These are phyloP conservation scores for Monodelphis domestica DNA, from an alignment of 2,797 vertebrate species.

Conservation along the genomic window DNA sequence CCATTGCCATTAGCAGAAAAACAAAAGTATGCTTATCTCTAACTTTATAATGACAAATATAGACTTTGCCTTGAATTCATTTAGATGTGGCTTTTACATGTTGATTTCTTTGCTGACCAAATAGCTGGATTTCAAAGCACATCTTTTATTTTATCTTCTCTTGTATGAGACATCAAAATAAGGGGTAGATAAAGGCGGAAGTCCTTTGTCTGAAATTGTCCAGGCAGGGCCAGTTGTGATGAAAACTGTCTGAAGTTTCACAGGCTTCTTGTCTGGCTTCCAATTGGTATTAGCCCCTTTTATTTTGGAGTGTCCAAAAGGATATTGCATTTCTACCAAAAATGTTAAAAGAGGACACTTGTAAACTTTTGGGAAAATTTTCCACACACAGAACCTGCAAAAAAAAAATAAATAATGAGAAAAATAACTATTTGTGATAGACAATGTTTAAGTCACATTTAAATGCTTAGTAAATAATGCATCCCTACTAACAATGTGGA, in stretches of 20 bases:
- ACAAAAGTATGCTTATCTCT: not conserved
- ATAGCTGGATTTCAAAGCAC: conserved; percentile 86
- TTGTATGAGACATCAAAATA: conserved; percentile 88
- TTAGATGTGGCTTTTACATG: conserved; percentile 84
- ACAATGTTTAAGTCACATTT: conserved; percentile 55
- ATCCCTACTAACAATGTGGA: not conserved
- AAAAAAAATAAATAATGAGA: not conserved
- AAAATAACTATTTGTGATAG: not conserved
- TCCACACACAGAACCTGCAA: conserved; percentile 4
- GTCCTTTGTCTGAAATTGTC: conserved; percentile 86
- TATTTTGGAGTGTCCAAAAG: conserved; percentile 74
- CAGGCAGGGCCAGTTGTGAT: conserved; percentile 86
- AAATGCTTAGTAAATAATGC: conserved; percentile 46
- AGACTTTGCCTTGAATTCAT: conserved; percentile 81
- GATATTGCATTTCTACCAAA: conserved; percentile 72
- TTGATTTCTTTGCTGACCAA: conserved; percentile 81
- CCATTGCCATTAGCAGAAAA: conserved; percentile 4
- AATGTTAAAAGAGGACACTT: conserved; percentile 64
- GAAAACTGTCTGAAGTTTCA: conserved; percentile 87
- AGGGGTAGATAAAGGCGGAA: conserved; percentile 88
- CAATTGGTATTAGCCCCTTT: conserved; percentile 75
- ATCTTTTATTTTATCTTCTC: conserved; percentile 86
- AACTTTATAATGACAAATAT: conserved; percentile 52
- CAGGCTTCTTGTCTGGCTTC: conserved; percentile 85
- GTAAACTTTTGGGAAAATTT: conserved; percentile 75